Conservation (phyloP, 2,113 vertebrate species). For the Calyptommatus sinebrachiatus region DNA sequence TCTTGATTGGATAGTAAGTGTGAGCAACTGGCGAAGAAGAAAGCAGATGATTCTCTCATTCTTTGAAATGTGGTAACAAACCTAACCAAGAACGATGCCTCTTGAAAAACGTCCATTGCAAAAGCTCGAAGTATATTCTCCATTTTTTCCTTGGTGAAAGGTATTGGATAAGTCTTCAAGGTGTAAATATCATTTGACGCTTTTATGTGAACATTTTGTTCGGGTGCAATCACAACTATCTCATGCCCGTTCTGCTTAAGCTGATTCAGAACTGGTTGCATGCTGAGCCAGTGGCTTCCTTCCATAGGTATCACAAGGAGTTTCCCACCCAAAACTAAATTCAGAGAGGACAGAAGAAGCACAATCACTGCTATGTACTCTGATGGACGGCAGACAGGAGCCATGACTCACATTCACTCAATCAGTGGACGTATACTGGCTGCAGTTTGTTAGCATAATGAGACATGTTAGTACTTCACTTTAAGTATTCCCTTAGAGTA, state of each 20-base stretch:
- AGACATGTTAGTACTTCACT: background rate
- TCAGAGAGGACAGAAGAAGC: constrained; percentile 16
- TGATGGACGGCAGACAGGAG: fast-evolving
- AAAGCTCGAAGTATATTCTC: background rate
- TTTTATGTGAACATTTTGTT: constrained; percentile 65
- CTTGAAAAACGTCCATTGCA: background rate
- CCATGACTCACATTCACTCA: constrained; percentile 29
- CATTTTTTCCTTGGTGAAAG: constrained; percentile 58
- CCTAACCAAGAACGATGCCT: constrained; percentile 57
- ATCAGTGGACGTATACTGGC: background rate
- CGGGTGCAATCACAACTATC: constrained; percentile 74
- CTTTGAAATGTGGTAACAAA: constrained; percentile 13
- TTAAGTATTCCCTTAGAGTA: constrained; percentile 8
- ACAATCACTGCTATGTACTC: background rate
- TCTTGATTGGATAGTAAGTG: constrained; percentile 73
- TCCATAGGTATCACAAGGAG: constrained; percentile 83
- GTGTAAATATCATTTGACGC: constrained; percentile 55
- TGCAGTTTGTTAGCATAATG: background rate
- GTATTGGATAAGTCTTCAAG: constrained; percentile 69
- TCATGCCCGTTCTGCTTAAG: constrained; percentile 78
- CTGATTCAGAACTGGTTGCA: constrained; percentile 69
- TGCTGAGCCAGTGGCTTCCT: constrained; percentile 87
- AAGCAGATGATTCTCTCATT: background rate
- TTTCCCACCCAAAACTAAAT: constrained; percentile 55
- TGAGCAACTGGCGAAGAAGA: constrained; percentile 62